A percentile compares a stretch with the other conserved stretches of the same genome.
phyloP scores from a whole-genome alignment of 2,888 invertebrate genomes.

The Actias luna region DNA sequence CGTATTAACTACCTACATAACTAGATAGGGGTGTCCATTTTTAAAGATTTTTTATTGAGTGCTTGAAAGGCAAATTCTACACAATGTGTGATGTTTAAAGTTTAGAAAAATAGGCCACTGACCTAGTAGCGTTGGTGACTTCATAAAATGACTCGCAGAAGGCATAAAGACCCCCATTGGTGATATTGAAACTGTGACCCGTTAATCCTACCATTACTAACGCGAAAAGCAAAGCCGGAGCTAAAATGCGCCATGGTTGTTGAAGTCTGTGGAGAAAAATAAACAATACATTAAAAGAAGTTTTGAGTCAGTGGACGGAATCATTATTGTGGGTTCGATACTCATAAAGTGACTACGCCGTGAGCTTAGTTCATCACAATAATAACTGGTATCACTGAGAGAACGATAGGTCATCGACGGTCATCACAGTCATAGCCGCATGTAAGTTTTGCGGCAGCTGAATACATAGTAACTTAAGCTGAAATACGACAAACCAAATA shows the following conservation, averaged over 20 bases:
- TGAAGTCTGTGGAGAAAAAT: constrained; percentile 44
- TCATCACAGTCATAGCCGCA: no score
- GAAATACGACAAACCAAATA: no score
- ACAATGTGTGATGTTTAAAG: not conserved
- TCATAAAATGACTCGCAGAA: constrained; percentile 66
- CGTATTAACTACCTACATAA: no score
- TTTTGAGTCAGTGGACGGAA: not conserved
- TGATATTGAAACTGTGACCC: constrained; percentile 62
- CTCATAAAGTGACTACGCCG: no score
- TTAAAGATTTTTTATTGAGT: no score
- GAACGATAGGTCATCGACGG: no score
- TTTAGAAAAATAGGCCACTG: constrained; percentile 27
- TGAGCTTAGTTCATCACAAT: no score
- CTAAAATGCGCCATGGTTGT: constrained; percentile 69
- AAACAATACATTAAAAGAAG: not conserved
- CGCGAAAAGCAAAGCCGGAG: constrained; percentile 65
- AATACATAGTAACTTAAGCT: no score
- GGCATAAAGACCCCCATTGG: constrained; percentile 62
- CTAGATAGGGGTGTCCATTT: no score
- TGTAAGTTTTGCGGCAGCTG: no score
- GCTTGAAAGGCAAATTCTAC: not conserved
- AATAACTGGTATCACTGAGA: no score
- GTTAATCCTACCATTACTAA: constrained; percentile 67
- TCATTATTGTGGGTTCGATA: no score
- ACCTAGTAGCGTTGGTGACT: constrained; percentile 66